Evolutionary conservation across 1,140 invertebrate species (phyloP).

Genomic region (Ips typographus): DNA sequence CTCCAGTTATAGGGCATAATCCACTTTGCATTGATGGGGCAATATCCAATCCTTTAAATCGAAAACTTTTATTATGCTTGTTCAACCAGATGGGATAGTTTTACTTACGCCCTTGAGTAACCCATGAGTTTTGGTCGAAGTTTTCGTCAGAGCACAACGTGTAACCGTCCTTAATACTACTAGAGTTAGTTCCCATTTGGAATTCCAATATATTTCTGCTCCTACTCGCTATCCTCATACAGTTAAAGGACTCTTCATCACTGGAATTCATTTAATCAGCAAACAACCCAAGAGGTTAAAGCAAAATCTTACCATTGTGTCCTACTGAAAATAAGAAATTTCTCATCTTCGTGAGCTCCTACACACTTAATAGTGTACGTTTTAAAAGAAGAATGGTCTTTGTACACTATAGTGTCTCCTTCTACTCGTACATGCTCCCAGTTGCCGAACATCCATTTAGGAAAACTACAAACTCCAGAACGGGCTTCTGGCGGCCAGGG

Average conservation of each 20-base stretch:
- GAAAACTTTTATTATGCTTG: constrained; percentile 5
- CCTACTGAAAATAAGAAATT: constrained; percentile 56
- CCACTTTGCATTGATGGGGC: constrained; percentile 42
- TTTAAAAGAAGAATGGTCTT: constrained; percentile 65
- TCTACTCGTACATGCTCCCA: constrained; percentile 67
- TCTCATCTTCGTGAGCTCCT: constrained; percentile 51
- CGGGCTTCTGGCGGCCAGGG: constrained; percentile 50
- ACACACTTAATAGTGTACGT: constrained; percentile 64
- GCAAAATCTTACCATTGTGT: constrained; percentile 57
- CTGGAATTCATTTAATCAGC: constrained; percentile 47
- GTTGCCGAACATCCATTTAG: constrained; percentile 65
- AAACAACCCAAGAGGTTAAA: constrained; percentile 8
- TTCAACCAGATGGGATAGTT: not conserved
- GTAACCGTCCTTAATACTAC: constrained; percentile 41
- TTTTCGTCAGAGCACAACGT: constrained; percentile 55
- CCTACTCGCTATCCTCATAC: constrained; percentile 64
- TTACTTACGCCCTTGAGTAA: constrained; percentile 64
- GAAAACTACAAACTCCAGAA: constrained; percentile 56
- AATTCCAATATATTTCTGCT: constrained; percentile 69
- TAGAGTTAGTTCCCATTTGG: constrained; percentile 55
- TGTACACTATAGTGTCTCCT: constrained; percentile 63
- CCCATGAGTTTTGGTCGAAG: constrained; percentile 60
- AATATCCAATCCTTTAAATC: constrained; percentile 55
- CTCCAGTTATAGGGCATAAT: constrained; percentile 70
- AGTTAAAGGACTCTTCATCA: constrained; percentile 66